Conservation (phyloP, 2,797 vertebrate species). For the Hemibagrus guttatus region DNA sequence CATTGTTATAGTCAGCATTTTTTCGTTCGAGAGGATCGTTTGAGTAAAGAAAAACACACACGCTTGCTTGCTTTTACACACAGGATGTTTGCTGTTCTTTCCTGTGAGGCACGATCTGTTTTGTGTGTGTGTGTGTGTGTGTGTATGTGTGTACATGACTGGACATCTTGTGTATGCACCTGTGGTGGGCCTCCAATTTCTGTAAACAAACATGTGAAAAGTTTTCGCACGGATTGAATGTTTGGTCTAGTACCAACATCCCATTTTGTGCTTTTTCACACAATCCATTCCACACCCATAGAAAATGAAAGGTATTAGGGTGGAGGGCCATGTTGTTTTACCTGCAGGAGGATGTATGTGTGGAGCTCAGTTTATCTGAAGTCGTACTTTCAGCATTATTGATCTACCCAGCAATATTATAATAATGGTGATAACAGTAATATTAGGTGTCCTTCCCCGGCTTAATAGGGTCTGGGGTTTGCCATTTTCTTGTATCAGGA, state of each 20-base stretch:
- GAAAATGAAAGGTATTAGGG: neutral
- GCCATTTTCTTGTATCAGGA: constrained; percentile 15
- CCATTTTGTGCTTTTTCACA: neutral
- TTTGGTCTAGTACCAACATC: neutral
- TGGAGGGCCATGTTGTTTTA: neutral
- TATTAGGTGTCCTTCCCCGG: neutral
- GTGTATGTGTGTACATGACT: neutral
- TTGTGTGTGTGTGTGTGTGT: neutral
- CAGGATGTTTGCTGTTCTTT: neutral
- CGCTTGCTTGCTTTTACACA: neutral
- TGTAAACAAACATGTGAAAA: neutral
- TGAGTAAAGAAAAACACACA: constrained; percentile 9
- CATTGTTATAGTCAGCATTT: constrained; percentile 25
- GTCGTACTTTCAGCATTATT: neutral
- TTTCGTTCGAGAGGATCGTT: constrained; percentile 29
- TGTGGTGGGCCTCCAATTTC: neutral
- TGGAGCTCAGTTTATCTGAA: neutral
- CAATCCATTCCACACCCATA: neutral
- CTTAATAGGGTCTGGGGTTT: constrained; percentile 23
- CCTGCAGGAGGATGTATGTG: neutral
- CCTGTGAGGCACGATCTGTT: neutral
- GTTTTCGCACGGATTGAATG: neutral
- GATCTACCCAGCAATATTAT: constrained; percentile 35
- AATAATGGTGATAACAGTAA: constrained; percentile 23
- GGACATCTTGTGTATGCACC: neutral